These are phyloP conservation scores for Characodon lateralis DNA, from an alignment of 2,797 vertebrate species.

Conservation along the genomic window DNA sequence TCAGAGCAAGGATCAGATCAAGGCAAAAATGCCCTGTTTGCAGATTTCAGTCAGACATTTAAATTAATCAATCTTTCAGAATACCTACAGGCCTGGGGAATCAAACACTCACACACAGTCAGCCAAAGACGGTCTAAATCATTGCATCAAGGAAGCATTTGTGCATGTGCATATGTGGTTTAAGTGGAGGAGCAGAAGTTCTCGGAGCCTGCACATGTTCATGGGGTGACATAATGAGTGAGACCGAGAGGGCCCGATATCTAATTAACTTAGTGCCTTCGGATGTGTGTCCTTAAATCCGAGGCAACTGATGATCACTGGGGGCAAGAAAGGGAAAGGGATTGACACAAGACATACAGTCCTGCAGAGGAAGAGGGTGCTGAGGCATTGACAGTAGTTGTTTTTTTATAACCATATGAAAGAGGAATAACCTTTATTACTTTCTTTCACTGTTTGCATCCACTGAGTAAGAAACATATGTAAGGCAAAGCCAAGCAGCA, in stretches of 20 bases:
- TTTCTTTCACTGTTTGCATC: background rate
- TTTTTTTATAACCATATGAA: background rate
- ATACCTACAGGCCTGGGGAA: conserved; percentile 23
- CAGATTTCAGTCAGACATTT: conserved; percentile 12
- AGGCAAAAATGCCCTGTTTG: conserved; percentile 16
- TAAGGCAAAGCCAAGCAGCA: background rate
- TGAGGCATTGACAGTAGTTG: background rate
- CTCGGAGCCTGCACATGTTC: conserved; percentile 42
- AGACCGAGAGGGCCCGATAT: conserved; percentile 49
- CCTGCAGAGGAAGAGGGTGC: conserved; percentile 16
- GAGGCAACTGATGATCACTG: conserved; percentile 63
- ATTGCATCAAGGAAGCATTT: conserved; percentile 11
- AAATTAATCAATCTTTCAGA: conserved; percentile 23
- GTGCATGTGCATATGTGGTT: conserved; percentile 23
- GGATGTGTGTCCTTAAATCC: conserved; percentile 59
- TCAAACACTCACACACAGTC: conserved; percentile 24
- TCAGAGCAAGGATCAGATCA: background rate
- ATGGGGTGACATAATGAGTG: conserved; percentile 35
- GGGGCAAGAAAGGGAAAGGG: conserved; percentile 1
- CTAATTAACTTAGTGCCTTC: conserved; percentile 70
- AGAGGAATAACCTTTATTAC: background rate
- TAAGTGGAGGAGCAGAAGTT: conserved; percentile 43
- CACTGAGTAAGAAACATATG: background rate
- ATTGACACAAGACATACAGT: background rate
- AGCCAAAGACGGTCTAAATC: conserved; percentile 19